Conservation (phyloP, 2,113 vertebrate species). For the Myotis yumanensis region DNA sequence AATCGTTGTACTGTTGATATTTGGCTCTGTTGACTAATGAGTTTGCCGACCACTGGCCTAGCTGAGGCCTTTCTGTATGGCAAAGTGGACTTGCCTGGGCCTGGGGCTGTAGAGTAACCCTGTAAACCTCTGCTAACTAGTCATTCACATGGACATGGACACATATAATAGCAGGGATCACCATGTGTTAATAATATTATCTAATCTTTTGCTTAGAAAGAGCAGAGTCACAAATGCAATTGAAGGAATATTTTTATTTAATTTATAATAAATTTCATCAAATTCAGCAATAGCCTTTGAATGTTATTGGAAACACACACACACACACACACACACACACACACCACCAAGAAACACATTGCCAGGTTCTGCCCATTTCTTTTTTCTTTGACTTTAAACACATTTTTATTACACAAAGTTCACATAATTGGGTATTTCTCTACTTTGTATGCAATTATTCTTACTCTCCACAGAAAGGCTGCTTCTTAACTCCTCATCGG, state of each 20-base stretch:
- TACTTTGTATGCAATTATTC: not conserved
- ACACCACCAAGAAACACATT: no score
- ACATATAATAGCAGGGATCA: not conserved
- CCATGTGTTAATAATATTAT: not conserved
- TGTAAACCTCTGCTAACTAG: not conserved
- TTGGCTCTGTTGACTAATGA: no score
- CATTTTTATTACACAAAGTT: not conserved
- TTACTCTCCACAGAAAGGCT: not conserved
- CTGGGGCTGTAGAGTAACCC: not conserved
- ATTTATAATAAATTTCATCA: not conserved
- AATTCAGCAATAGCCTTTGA: slow-evolving; percentile 18
- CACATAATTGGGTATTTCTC: not conserved
- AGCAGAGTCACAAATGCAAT: slow-evolving; percentile 18
- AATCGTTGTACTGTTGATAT: no score
- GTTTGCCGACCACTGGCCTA: no score
- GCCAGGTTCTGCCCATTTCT: not conserved
- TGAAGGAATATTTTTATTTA: slow-evolving; percentile 16
- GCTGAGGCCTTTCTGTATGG: not conserved
- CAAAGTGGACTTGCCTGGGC: not conserved
- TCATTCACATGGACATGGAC: not conserved
- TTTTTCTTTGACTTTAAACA: not conserved
- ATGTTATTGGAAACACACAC: not conserved
- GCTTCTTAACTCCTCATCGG: not conserved
- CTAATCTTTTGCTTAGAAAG: not conserved
- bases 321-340: not conserved